Evolutionary conservation across 2,113 vertebrate genomes (phyloP), one percentile per base, ranked within the genome.

Genomic region (Terrapene triunguis): DNA sequence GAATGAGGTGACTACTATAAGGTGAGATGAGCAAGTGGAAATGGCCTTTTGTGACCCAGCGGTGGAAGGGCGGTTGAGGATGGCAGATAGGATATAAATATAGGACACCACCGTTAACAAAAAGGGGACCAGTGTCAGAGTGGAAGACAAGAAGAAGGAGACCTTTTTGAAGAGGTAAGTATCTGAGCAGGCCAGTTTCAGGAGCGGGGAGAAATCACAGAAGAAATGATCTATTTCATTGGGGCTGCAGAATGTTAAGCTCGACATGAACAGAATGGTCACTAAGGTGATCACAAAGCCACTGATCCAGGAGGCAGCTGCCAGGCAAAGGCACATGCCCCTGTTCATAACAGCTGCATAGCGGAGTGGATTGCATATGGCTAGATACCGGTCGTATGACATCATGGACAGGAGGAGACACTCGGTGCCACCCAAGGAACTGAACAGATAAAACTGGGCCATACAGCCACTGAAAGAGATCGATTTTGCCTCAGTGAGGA

Each of bases 371-470:
- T 96, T 72, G 84, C 98, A 98, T 27, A 98, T 96, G 14, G 97
- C 96, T n/a, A 96, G 86, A n/a, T 96, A 98, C 3, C 87, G 48
- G 65, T 98, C 98, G 4, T 96, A 98, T 4, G 98, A 98, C 98
- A 98, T 98, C 57, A 97, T 95, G 0, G 97, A 98, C 16, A 98
- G 95, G 6, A 98, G 95, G n/a, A 95, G 95, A 1, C 97, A 96
- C 32, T 96, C 94, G 0, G 97, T 98, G 3, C 97, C 69, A 4
- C 62, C 81, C 19, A 98, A 54, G 7, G 96, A 92, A 32, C 98
- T 92, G 42, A 97, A 98, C 51, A 98, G 96, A 35, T 97, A 95
- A 91, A 98, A 97, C 80, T 98, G 98, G 4, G 92, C 42, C 65
- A 97, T 98, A 87, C 97, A 98, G 24, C 97, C 97, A 1, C 79